phyloP scores from a whole-genome alignment of 2,888 invertebrate species.

The Morpho achilles region DNA sequence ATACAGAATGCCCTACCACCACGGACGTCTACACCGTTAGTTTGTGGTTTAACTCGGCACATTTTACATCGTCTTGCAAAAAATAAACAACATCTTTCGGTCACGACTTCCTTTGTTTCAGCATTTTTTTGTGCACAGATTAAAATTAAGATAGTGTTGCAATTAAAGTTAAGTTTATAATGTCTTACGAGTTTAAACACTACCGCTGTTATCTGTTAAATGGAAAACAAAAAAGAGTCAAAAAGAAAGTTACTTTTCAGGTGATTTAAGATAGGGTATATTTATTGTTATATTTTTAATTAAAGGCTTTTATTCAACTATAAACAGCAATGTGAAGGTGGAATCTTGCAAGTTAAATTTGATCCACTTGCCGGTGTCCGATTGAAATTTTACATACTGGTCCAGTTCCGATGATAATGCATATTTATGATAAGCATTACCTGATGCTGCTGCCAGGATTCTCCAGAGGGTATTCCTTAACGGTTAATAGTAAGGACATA shows the following conservation, averaged over 20 bases:
- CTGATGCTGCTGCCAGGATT: no score
- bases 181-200: slow-evolving; percentile 60
- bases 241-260: slow-evolving; percentile 69
- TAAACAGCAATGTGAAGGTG: no score
- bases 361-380: no score
- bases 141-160: slow-evolving; percentile 19
- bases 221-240: slow-evolving; percentile 52
- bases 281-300: neutral
- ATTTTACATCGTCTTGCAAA: slow-evolving; percentile 43
- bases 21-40: slow-evolving; percentile 34
- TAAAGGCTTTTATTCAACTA: no score
- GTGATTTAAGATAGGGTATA: slow-evolving; percentile 30
- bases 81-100: slow-evolving; percentile 40
- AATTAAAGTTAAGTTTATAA: slow-evolving; percentile 34
- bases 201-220: slow-evolving; percentile 55
- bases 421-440: no score
- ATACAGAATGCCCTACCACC: slow-evolving; percentile 47
- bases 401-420: no score
- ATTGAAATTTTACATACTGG: no score
- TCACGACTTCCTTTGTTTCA: slow-evolving; percentile 39
- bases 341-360: no score
- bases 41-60: slow-evolving; percentile 51
- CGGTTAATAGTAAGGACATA: no score
- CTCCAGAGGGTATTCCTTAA: no score
- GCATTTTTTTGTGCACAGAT: slow-evolving; percentile 28